Evolutionary conservation across 1,140 invertebrate species (phyloP).

Genomic region (Portunus trituberculatus): DNA sequence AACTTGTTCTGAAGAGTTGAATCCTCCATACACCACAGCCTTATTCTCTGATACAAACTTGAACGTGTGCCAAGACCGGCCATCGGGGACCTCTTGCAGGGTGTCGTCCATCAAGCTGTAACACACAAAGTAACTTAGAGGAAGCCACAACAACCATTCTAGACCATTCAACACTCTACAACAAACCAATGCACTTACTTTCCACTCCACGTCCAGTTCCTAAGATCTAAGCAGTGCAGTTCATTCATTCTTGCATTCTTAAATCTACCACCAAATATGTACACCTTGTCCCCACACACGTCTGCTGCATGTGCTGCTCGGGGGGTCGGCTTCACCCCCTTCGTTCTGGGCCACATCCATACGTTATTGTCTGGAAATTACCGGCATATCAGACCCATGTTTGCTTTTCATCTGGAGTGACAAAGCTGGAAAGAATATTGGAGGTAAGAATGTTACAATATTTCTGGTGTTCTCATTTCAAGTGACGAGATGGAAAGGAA

Average conservation of each 20-base stretch:
- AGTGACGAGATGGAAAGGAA: too few species aligned
- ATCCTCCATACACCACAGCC: conserved; percentile 66
- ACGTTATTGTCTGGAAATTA: conserved; percentile 53
- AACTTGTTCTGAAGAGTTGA: conserved; percentile 63
- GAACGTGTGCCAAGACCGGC: conserved; percentile 67
- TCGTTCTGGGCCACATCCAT: conserved; percentile 63
- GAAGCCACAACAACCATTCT: too few species aligned
- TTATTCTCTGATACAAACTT: conserved; percentile 67
- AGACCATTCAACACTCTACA: too few species aligned
- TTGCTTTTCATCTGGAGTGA: not conserved
- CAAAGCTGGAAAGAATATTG: too few species aligned
- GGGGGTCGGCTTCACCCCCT: conserved; percentile 53
- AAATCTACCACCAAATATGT: conserved; percentile 68
- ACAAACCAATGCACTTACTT: conserved; percentile 50
- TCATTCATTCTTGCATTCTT: conserved; percentile 66
- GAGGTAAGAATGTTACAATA: too few species aligned
- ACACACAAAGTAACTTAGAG: not conserved
- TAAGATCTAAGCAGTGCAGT: conserved; percentile 61
- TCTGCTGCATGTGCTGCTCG: conserved; percentile 68
- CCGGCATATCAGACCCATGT: not conserved
- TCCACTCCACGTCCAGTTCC: conserved; percentile 60
- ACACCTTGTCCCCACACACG: conserved; percentile 59
- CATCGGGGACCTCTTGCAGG: conserved; percentile 49
- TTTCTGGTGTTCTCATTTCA: too few species aligned
- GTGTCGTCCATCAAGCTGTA: conserved; percentile 48